phyloP scores from a whole-genome alignment of 2,888 invertebrate genomes.

The Tiliacea citrago region DNA sequence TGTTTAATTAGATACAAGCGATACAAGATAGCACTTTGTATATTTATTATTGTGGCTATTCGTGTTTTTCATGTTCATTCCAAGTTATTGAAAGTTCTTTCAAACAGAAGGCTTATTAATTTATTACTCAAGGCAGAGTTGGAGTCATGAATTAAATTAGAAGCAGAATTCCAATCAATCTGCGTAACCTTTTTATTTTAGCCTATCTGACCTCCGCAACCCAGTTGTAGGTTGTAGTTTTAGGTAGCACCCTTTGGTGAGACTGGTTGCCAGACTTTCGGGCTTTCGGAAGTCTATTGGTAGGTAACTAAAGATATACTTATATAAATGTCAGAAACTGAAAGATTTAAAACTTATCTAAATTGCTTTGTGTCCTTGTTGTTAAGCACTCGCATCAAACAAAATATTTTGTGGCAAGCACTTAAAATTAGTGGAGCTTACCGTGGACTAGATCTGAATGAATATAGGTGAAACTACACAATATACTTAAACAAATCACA shows the following conservation, averaged over 20 bases:
- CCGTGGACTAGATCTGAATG: neutral
- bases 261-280: neutral
- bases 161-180: neutral
- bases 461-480: neutral
- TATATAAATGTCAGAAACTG: neutral
- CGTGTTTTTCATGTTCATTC: conserved; percentile 11
- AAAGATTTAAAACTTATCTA: too few species aligned
- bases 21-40: conserved; percentile 52
- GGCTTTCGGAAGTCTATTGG: neutral
- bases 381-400: conserved; percentile 2
- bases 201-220: neutral
- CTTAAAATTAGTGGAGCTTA: conserved; percentile 13
- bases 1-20: conserved; percentile 75
- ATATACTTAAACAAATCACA: neutral
- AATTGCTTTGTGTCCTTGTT: too few species aligned
- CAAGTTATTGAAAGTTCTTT: neutral
- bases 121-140: neutral
- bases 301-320: too few species aligned
- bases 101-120: neutral
- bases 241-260: neutral
- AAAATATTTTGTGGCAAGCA: neutral
- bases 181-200: neutral
- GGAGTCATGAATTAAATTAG: too few species aligned
- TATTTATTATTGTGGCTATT: conserved; percentile 48
- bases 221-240: too few species aligned